Evolutionary conservation across 2,888 invertebrate genomes (phyloP).

Genomic region (Cerceris ruficornis): DNA sequence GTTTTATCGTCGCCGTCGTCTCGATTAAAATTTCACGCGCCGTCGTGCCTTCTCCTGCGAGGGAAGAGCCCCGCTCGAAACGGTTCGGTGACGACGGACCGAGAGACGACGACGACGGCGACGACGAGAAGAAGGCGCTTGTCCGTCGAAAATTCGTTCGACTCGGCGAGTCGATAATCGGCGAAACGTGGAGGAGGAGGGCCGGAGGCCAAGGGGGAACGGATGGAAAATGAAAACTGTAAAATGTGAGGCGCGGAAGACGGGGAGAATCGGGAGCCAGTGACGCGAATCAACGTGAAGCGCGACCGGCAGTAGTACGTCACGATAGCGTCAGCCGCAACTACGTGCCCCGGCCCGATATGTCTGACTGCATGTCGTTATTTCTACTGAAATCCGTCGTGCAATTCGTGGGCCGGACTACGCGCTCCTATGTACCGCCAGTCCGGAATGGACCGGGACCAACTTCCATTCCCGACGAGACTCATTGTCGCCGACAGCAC

Average conservation of each 20-base stretch:
- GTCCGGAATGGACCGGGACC: conserved; percentile 53
- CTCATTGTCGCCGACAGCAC: conserved; percentile 61
- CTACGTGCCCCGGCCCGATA: conserved; percentile 60
- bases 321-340: conserved; percentile 70
- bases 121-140: no score
- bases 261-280: conserved; percentile 22
- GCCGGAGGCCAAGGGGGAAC: not conserved
- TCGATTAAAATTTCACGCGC: no score
- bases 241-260: conserved; percentile 24
- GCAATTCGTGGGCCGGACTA: conserved; percentile 34
- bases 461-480: conserved; percentile 47
- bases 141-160: not conserved
- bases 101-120: no score
- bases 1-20: no score
- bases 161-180: not conserved
- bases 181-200: not conserved
- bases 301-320: conserved; percentile 62
- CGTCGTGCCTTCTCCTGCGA: no score
- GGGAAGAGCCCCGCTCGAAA: no score
- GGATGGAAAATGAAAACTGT: not conserved
- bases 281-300: conserved; percentile 31
- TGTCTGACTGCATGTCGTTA: conserved; percentile 66
- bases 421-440: conserved; percentile 6
- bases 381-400: conserved; percentile 64
- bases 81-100: no score